Evolutionary conservation across 2,888 invertebrate species (phyloP).

Genomic region (Omphaloscelis lunosa): DNA sequence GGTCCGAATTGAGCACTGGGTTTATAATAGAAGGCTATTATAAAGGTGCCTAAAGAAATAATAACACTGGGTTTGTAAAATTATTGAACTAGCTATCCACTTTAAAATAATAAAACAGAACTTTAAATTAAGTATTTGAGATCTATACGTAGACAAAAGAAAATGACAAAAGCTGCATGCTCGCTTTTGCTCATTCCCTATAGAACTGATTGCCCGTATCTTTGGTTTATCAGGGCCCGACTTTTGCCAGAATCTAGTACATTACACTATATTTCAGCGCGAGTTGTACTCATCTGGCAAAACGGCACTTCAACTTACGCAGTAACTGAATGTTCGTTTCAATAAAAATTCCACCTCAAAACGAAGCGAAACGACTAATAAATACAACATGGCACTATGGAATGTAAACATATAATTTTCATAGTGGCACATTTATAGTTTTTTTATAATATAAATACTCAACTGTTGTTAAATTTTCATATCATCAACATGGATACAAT

Average conservation of each 20-base stretch:
- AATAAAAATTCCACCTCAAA: conserved; percentile 59
- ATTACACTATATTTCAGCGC: conserved; percentile 18
- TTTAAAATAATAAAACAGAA: conserved; percentile 53
- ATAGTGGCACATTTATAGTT: conserved; percentile 79
- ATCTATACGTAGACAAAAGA: conserved; percentile 36
- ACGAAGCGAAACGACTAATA: conserved; percentile 54
- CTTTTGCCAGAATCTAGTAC: conserved; percentile 32
- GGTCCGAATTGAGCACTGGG: conserved; percentile 62
- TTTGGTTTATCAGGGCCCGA: conserved; percentile 10
- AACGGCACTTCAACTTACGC: conserved; percentile 28
- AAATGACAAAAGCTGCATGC: conserved; percentile 55
- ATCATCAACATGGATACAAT: conserved; percentile 48
- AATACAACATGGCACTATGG: conserved; percentile 85
- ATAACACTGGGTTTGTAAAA: conserved; percentile 52
- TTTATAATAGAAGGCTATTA: conserved; percentile 42
- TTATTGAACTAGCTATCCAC: conserved; percentile 51
- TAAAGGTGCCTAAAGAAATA: conserved; percentile 47
- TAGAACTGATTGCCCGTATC: conserved; percentile 4
- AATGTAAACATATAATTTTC: conserved; percentile 88
- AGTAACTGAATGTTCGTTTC: conserved; percentile 25
- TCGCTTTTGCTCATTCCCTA: conserved; percentile 29
- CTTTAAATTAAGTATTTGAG: conserved; percentile 59
- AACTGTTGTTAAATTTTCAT: conserved; percentile 60
- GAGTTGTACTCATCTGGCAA: conserved; percentile 20
- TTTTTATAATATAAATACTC: conserved; percentile 56